Percentiles rank a stretch among this genome's conserved stretches.
Conservation (phyloP, 2,113 vertebrate genomes). For the Spheniscus mendiculus region DNA sequence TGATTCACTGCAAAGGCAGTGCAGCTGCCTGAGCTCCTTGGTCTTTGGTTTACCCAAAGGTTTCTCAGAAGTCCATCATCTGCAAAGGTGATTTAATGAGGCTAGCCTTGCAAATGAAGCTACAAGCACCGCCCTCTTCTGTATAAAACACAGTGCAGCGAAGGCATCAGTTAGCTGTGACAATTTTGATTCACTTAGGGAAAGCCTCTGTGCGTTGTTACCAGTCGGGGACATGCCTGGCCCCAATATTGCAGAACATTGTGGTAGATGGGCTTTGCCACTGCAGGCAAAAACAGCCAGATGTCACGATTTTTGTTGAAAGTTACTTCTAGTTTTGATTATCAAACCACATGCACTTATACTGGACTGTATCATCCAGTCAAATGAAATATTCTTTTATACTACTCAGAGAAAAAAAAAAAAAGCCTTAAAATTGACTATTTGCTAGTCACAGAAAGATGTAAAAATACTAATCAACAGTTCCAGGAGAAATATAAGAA, state of each 20-base stretch:
- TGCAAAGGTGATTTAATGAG: background rate
- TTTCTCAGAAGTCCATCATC: background rate
- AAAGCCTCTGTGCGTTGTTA: background rate
- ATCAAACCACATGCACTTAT: background rate
- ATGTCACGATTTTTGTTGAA: background rate
- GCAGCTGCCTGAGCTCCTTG: fast-evolving
- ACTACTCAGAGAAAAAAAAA: background rate
- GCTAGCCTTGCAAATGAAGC: background rate
- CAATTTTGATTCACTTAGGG: background rate
- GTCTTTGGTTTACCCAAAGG: background rate
- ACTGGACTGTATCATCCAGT: background rate
- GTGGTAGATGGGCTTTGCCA: background rate
- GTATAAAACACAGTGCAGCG: fast-evolving
- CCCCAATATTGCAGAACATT: background rate
- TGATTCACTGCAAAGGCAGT: background rate
- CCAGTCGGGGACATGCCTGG: fast-evolving
- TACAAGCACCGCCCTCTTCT: background rate
- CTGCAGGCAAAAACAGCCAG: background rate
- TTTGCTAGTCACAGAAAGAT: background rate
- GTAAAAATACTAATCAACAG: background rate
- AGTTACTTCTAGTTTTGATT: background rate
- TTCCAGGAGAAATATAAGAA: background rate
- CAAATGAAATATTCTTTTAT: background rate
- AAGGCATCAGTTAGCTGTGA: background rate
- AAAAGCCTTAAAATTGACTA: background rate